Evolutionary conservation across 1,140 invertebrate species (phyloP).

Genomic region (Drosophila lacertosa): DNA sequence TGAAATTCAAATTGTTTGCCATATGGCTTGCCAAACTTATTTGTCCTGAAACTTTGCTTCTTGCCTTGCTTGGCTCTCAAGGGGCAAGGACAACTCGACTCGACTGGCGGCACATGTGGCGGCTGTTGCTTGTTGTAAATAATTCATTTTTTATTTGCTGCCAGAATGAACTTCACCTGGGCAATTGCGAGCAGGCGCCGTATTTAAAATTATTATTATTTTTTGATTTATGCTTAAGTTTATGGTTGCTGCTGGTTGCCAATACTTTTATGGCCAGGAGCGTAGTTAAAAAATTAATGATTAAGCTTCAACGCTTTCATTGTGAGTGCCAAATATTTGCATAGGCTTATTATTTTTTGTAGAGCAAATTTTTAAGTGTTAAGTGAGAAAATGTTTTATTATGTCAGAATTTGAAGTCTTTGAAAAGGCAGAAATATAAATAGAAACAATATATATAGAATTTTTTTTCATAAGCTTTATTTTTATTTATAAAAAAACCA

Average conservation of each 20-base stretch:
- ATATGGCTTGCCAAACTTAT: conserved; percentile 43
- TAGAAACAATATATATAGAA: too few relatives aligned
- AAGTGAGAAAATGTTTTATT: too few relatives aligned
- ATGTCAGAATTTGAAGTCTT: too few relatives aligned
- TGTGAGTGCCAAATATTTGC: background rate
- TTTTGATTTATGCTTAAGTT: conserved; percentile 51
- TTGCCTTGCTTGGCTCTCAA: conserved; percentile 1
- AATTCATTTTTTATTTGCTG: conserved; percentile 51
- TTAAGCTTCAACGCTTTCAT: background rate
- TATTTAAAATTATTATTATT: conserved; percentile 49
- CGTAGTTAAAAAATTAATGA: conserved; percentile 28
- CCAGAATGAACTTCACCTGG: conserved; percentile 39
- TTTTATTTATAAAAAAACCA: too few relatives aligned
- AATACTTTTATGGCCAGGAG: conserved; percentile 28
- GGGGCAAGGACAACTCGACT: conserved; percentile 15
- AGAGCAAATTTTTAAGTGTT: too few relatives aligned
- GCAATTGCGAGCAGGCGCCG: conserved; percentile 19
- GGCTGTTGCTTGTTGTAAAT: conserved; percentile 35
- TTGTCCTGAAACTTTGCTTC: conserved; percentile 25
- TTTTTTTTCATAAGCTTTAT: too few relatives aligned
- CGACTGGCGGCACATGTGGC: conserved; percentile 29
- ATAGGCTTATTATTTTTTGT: background rate
- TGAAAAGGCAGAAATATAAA: too few relatives aligned
- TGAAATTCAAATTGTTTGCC: conserved; percentile 46
- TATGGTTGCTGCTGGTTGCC: background rate